Percentiles rank a stretch among this genome's conserved stretches.
phyloP scores from a whole-genome alignment of 2,797 vertebrate genomes.

The Hapalemur alaotrensis region DNA sequence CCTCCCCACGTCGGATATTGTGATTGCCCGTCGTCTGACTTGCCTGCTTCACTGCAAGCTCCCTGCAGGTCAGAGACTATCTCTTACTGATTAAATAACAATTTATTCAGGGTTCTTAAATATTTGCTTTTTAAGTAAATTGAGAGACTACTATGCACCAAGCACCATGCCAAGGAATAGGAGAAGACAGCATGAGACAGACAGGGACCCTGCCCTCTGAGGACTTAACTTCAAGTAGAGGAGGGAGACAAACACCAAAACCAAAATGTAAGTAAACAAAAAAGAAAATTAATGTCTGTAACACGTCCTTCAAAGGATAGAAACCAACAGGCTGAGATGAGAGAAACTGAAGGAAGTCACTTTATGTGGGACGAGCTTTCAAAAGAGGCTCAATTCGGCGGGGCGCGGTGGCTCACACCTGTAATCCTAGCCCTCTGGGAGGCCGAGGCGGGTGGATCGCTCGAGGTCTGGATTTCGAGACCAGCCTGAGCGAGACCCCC shows the following conservation, averaged over 20 bases:
- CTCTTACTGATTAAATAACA: neutral
- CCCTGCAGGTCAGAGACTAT: neutral
- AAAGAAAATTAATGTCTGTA: neutral
- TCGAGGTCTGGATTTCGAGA: too few relatives aligned
- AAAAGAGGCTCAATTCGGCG: neutral
- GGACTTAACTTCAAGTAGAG: neutral
- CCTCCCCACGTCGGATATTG: accelerated
- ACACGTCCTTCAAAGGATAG: neutral
- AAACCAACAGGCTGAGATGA: neutral
- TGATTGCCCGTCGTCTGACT: neutral
- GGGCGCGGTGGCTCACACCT: too few relatives aligned
- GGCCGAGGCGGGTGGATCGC: too few relatives aligned
- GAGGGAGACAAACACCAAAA: neutral
- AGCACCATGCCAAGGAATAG: neutral
- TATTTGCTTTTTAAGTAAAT: neutral
- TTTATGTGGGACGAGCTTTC: neutral
- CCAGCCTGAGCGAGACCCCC: too few relatives aligned
- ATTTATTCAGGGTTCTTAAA: neutral
- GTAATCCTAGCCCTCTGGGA: too few relatives aligned
- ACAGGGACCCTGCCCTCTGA: neutral
- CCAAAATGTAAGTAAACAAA: neutral
- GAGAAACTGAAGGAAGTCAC: neutral
- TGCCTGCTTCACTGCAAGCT: neutral
- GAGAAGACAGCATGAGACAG: neutral
- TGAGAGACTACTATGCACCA: neutral